Evolutionary conservation across 2,888 invertebrate genomes (phyloP).

Genomic region (Troglohyphantes excavatus): DNA sequence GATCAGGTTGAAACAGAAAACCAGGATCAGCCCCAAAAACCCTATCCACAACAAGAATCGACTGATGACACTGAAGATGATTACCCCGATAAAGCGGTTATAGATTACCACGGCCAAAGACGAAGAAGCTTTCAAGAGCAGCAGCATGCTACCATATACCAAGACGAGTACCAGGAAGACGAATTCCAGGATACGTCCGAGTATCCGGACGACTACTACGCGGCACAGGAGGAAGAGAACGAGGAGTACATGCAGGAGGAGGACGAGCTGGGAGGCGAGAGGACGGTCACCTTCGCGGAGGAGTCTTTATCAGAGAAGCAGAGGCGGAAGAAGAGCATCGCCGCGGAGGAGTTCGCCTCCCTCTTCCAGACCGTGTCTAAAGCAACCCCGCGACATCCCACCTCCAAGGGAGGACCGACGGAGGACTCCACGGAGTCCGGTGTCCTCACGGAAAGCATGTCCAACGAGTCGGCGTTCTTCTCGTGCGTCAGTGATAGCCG

Average conservation of each 20-base stretch:
- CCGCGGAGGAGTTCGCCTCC: slow-evolving; percentile 69
- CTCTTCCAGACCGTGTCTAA: slow-evolving; percentile 90
- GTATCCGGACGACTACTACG: slow-evolving; percentile 56
- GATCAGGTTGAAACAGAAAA: slow-evolving; percentile 1
- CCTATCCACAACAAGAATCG: not conserved
- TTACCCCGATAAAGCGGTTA: not conserved
- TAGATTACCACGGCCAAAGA: not conserved
- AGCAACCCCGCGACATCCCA: slow-evolving; percentile 84
- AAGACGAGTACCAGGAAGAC: slow-evolving; percentile 42
- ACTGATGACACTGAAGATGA: not conserved
- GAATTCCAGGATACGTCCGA: slow-evolving; percentile 63
- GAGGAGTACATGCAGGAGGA: slow-evolving; percentile 21
- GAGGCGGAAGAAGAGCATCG: slow-evolving; percentile 63
- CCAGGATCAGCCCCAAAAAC: slow-evolving; percentile 1
- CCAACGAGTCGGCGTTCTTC: slow-evolving; percentile 79
- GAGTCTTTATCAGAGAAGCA: slow-evolving; percentile 13
- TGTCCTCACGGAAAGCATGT: slow-evolving; percentile 72
- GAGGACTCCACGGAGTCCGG: slow-evolving; percentile 65
- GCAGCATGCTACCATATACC: not conserved
- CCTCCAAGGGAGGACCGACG: not conserved
- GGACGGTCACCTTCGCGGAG: slow-evolving; percentile 64
- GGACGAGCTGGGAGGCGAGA: slow-evolving; percentile 4
- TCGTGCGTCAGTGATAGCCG: slow-evolving; percentile 79
- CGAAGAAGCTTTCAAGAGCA: not conserved
- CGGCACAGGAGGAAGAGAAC: slow-evolving; percentile 15